phyloP scores from a whole-genome alignment of 2,888 invertebrate genomes.

The Drosophila neutralis region DNA sequence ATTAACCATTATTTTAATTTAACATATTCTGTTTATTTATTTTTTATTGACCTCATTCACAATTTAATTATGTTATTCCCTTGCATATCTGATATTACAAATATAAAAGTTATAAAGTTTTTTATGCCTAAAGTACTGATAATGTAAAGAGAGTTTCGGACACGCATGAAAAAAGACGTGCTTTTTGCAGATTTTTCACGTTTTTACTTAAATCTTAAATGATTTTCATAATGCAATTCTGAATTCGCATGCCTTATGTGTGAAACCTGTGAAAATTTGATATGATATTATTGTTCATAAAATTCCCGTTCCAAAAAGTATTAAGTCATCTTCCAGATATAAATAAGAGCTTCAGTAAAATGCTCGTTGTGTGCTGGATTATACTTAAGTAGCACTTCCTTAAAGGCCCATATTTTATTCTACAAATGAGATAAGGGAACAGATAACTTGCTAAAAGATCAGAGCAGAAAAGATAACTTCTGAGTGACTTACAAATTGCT shows the following conservation, averaged over 20 bases:
- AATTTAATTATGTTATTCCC: not conserved
- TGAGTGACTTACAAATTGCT: not conserved
- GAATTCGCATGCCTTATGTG: not conserved
- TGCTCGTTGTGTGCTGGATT: not conserved
- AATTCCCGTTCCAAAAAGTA: not conserved
- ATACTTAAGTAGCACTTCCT: not conserved
- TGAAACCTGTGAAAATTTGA: not conserved
- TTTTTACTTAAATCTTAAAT: not conserved
- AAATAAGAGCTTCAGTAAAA: not conserved
- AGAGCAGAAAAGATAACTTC: not conserved
- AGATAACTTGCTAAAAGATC: not conserved
- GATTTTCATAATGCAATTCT: not conserved
- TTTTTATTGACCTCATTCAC: not conserved
- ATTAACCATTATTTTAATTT: not conserved
- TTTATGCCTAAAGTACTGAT: not conserved
- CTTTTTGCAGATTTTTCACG: not conserved
- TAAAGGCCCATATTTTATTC: not conserved
- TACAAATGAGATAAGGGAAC: not conserved
- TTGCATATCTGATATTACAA: not conserved
- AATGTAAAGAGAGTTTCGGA: too few species aligned
- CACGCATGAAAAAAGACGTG: not conserved
- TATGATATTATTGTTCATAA: not conserved
- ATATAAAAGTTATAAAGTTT: not conserved
- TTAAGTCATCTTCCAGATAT: fast-evolving
- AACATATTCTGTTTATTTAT: not conserved